Base-by-base conservation (phyloP, 2,797 vertebrate genomes). In the Danio jaintianensis region DNA sequence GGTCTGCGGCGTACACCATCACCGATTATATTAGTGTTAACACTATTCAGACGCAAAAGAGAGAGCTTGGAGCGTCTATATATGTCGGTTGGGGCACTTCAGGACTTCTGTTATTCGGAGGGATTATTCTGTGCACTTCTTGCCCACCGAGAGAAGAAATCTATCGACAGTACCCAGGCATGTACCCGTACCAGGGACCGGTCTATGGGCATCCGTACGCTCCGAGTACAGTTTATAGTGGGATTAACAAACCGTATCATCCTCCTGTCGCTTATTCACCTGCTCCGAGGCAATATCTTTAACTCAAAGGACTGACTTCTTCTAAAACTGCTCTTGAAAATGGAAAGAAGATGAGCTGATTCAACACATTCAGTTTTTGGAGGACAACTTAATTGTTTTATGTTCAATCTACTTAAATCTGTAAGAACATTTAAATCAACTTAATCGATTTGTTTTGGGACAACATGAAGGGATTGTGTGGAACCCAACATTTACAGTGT, bases 201-300 rank as follows among this genome's bases (percentile, higher is more conserved):
- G 48, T 63, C 22, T 79, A 85, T n/a, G 68, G 55, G 16, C 82
- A 75, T 10, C n/a, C 66, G 7, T 91, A 93, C 0, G 45, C 87
- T 4, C 79, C 89, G 69, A 91, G 83, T 64, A 59, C 13, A 22
- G 10, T 86, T 0, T 94, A 93, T 85, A 72, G 89, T 1, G 80
- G 78, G 13, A 61, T 93, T 0, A 52, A 2, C 84, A 93, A 94
- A 78, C 84, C 89, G 0, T 92, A 92, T 4, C 82, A 55, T 11
- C 80, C 79, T 0, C 90, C 92, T 1, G 4, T 59, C 1, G 4
- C 62, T 12, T 90, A 93, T 80, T 36, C 90, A 9, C n/a, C 84
- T 0, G 80, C 36, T 45, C 78, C 78, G 1, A 8, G 87, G 71
- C 90, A 84, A 47, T 93, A 90, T 81, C 7, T 79, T 4, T 94